phyloP scores from a whole-genome alignment of 2,797 vertebrate species.

The Siniperca obscura region DNA sequence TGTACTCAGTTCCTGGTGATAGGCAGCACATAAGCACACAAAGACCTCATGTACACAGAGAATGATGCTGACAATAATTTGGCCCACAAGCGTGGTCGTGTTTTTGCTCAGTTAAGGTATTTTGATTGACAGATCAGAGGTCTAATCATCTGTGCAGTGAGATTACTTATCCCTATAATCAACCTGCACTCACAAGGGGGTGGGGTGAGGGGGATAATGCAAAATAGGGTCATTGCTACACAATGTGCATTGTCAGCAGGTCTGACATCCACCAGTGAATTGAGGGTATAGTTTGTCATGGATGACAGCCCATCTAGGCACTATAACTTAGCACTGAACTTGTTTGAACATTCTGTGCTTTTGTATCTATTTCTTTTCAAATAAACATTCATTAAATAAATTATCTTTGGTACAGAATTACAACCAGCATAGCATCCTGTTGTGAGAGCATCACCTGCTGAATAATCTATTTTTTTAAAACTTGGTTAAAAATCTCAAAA shows the following conservation, averaged over 20 bases:
- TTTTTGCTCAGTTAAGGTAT: slow-evolving; percentile 39
- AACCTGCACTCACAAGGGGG: slow-evolving; percentile 6
- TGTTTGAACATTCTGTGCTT: background rate
- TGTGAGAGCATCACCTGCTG: background rate
- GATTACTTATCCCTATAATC: slow-evolving; percentile 46
- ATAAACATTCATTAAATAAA: background rate
- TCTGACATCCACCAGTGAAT: slow-evolving; percentile 31
- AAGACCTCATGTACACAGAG: background rate
- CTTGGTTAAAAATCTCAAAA: background rate
- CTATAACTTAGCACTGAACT: background rate
- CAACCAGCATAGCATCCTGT: too few species aligned
- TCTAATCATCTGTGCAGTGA: slow-evolving; percentile 35
- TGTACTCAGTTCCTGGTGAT: background rate
- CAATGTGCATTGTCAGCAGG: slow-evolving; percentile 54
- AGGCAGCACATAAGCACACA: slow-evolving; percentile 14
- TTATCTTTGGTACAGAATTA: background rate
- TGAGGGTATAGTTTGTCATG: slow-evolving; percentile 25
- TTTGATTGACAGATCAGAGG: slow-evolving; percentile 41
- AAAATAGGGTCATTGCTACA: slow-evolving; percentile 44
- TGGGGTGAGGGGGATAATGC: slow-evolving; percentile 30
- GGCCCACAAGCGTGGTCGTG: slow-evolving; percentile 1
- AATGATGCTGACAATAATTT: slow-evolving; percentile 34
- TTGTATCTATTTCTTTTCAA: background rate
- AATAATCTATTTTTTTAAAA: background rate
- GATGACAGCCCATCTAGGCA: background rate